Conservation (phyloP, 2,888 invertebrate genomes). For the Pollenia griseotomentosa region DNA sequence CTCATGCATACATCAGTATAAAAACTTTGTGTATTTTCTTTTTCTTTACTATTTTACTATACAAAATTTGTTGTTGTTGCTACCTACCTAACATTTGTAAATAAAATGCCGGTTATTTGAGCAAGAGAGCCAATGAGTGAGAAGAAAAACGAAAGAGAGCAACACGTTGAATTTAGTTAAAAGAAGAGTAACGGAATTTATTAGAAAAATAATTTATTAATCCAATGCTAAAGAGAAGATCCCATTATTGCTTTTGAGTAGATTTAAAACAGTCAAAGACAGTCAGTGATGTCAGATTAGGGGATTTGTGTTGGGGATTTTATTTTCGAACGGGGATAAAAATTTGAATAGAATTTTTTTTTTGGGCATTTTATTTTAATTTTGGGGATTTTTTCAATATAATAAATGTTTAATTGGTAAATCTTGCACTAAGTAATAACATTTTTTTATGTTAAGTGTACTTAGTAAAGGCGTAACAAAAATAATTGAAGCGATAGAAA, state of each 20-base stretch:
- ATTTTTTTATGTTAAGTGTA: too few relatives aligned
- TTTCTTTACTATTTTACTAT: conserved; percentile 34
- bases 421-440: too few relatives aligned
- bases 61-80: background rate
- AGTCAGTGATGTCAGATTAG: background rate
- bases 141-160: background rate
- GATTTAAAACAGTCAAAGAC: background rate
- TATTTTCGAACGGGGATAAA: too few relatives aligned
- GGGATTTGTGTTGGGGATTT: too few relatives aligned
- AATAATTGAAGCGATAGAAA: too few relatives aligned
- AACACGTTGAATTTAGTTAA: background rate
- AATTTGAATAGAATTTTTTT: too few relatives aligned
- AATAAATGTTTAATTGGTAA: too few relatives aligned
- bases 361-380: too few relatives aligned
- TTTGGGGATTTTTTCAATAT: too few relatives aligned
- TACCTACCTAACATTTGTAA: background rate
- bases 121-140: conserved; percentile 23
- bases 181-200: conserved; percentile 48
- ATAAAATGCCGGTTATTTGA: conserved; percentile 56
- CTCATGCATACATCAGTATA: conserved; percentile 17
- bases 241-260: background rate
- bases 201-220: background rate
- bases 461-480: too few relatives aligned
- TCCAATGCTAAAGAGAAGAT: background rate
- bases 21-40: background rate